Conservation (phyloP, 2,888 invertebrate genomes). For the Pristionchus mayeri region DNA sequence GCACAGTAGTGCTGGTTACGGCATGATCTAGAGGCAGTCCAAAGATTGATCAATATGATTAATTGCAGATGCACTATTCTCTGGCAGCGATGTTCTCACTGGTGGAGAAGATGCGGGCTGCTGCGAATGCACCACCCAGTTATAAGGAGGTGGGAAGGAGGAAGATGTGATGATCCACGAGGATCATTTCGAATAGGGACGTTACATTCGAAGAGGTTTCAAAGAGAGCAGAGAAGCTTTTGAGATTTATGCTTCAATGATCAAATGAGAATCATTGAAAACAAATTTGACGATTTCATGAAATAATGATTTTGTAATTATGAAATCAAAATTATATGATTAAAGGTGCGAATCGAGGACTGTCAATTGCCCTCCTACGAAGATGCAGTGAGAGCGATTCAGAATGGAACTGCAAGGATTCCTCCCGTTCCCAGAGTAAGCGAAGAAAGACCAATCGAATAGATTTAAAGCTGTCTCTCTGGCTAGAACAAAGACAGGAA, state of each 20-base stretch:
- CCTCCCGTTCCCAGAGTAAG: slow-evolving; percentile 19
- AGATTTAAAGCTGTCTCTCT: neutral
- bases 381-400: slow-evolving; percentile 33
- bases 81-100: slow-evolving; percentile 13
- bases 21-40: neutral
- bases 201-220: too few relatives aligned
- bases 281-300: too few relatives aligned
- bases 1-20: neutral
- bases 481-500: neutral
- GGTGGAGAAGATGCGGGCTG: neutral
- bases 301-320: too few relatives aligned
- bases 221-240: too few relatives aligned
- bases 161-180: too few relatives aligned
- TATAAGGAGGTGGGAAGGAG: slow-evolving; percentile 43
- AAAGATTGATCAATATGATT: neutral
- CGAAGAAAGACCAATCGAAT: neutral
- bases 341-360: slow-evolving; percentile 21
- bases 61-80: slow-evolving; percentile 32
- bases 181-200: too few relatives aligned
- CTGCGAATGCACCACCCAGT: neutral
- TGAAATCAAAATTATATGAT: too few relatives aligned
- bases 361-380: slow-evolving; percentile 41
- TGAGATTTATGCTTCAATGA: too few relatives aligned
- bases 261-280: too few relatives aligned
- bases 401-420: neutral